These are phyloP conservation scores for Neoitamus cyanurus DNA, from an alignment of 2,888 invertebrate species.

Conservation along the genomic window DNA sequence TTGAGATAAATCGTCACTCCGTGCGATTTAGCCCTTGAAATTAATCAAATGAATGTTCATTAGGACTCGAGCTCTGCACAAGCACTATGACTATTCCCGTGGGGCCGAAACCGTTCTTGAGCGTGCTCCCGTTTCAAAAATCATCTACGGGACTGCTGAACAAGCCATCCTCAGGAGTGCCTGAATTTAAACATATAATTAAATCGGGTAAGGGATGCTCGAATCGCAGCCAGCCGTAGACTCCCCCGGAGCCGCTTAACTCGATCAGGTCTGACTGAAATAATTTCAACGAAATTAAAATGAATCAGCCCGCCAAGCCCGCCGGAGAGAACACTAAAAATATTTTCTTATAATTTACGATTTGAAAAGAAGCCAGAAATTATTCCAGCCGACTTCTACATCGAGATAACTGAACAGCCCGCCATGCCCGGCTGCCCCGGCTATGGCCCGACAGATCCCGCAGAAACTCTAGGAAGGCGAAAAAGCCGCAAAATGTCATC, in stretches of 20 bases:
- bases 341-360: slow-evolving; percentile 42
- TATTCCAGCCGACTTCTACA: background rate
- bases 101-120: background rate
- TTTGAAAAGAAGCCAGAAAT: slow-evolving; percentile 28
- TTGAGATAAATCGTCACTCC: slow-evolving; percentile 36
- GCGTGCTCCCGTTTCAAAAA: background rate
- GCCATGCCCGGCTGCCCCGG: background rate
- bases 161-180: background rate
- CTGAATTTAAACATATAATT: slow-evolving; percentile 5
- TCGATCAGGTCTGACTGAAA: slow-evolving; percentile 1
- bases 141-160: background rate
- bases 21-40: slow-evolving; percentile 12
- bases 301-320: background rate
- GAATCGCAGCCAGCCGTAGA: background rate
- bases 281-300: slow-evolving; percentile 15
- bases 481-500: slow-evolving; percentile 37
- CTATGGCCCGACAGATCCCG: background rate
- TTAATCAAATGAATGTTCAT: slow-evolving; percentile 38
- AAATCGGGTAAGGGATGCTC: background rate
- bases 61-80: background rate
- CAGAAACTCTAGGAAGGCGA: background rate
- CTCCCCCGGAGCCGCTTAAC: background rate
- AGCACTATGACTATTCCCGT: background rate
- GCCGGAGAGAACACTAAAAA: background rate
- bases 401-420: slow-evolving; percentile 3